Percentiles rank a stretch among this genome's conserved stretches.
phyloP scores from a whole-genome alignment of 1,140 invertebrate genomes.

The Maconellicoccus hirsutus region DNA sequence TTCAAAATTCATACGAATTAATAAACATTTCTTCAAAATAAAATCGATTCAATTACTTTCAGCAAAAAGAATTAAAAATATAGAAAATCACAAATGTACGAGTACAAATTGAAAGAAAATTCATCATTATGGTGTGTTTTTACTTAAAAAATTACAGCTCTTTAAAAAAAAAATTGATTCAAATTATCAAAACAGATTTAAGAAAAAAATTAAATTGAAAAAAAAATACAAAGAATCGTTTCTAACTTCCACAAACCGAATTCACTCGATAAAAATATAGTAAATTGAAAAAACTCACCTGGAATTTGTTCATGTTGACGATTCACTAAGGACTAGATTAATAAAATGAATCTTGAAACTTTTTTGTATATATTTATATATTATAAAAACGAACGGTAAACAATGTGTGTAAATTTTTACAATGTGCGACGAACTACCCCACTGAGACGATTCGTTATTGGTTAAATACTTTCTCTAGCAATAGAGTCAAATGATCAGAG shows the following conservation, averaged over 20 bases:
- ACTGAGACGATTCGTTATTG: background rate
- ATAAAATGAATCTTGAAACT: background rate
- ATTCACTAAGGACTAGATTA: background rate
- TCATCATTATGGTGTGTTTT: too few species aligned
- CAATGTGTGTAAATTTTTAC: constrained; percentile 4
- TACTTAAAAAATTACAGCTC: too few species aligned
- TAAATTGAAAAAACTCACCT: constrained; percentile 1
- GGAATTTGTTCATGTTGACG: constrained; percentile 12
- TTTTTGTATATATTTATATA: background rate
- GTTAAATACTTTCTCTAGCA: constrained; percentile 14
- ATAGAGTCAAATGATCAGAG: constrained; percentile 5
- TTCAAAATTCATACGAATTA: too few species aligned
- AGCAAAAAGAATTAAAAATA: too few species aligned
- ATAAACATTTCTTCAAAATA: too few species aligned
- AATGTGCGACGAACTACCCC: background rate
- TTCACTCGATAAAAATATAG: background rate
- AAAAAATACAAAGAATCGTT: too few species aligned
- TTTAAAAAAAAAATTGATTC: too few species aligned
- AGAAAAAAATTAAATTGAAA: too few species aligned
- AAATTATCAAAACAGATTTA: too few species aligned
- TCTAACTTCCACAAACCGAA: background rate
- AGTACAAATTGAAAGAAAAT: too few species aligned
- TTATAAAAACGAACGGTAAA: background rate
- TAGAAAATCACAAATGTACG: too few species aligned
- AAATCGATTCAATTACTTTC: too few species aligned